Base-by-base conservation (phyloP, 2,797 vertebrate genomes). In the Poeciliopsis infans region DNA sequence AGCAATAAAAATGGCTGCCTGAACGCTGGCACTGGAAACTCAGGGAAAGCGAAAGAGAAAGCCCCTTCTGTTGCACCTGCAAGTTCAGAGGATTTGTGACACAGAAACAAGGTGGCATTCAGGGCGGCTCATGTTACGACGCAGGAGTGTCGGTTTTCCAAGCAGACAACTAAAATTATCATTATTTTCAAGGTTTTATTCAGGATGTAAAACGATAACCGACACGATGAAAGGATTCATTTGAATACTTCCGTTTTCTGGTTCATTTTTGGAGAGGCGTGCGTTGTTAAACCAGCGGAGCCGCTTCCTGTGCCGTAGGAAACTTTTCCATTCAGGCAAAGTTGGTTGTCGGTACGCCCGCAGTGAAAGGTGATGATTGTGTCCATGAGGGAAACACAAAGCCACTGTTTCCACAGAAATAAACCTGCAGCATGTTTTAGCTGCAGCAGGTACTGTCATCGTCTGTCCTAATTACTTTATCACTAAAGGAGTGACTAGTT, bases 311-410 rank as follows among this genome's bases (percentile, higher is more conserved):
- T 8, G 49, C 49, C 20, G 20, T 1, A 23, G 49, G n/a, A 55
- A 77, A 51, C 2, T 18, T 64, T 80, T 80, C 59, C 82, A 77
- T 70, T 16, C 33, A 74, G 74, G 70, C 59, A 75, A 76, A 79
- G 68, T 12, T 39, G 70, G 31, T 25, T 11, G 16, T 41, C 73
- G 18, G 31, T 46, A 41, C 25, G 7, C 13, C n/a, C 11, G 8
- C 41, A 33, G 39, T 10, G 6, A 68, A 12, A 12, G 28, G 59
- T 1, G 1, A 18, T 10, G 16, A 25, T 53, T 47, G 69, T 71
- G 20, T 23, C 33, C 12, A 36, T 46, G 28, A 20, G 23, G 61
- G 51, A 39, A 47, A 55, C 8, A 69, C 1, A 0, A 33, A 46
- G 4, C 4, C n/a, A 74, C n/a, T 8, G 4, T 31, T 15, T 39